A percentile compares a stretch with the other conserved stretches of the same genome.
Conservation (phyloP, 2,113 vertebrate species). For the Corythornis cristatus region DNA sequence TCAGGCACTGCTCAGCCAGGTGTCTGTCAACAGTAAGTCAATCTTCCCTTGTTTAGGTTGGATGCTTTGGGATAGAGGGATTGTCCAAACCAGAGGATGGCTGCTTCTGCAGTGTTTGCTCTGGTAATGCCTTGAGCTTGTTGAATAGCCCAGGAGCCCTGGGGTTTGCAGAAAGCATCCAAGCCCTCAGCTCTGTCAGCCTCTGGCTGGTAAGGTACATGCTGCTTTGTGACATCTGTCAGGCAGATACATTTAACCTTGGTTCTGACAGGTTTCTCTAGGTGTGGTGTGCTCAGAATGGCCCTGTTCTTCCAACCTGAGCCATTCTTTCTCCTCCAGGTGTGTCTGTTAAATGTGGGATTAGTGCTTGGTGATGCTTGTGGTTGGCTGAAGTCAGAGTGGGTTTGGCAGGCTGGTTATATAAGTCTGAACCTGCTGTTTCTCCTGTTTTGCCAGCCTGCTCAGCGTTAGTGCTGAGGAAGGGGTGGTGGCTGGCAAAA, state of each 20-base stretch:
- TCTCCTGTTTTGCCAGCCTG: not conserved
- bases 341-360: slow-evolving; percentile 1
- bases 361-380: slow-evolving; percentile 25
- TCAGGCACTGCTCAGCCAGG: not conserved
- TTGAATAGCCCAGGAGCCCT: not conserved
- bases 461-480: not conserved
- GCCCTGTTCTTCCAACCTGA: not conserved
- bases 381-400: slow-evolving; percentile 38
- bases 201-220: not conserved
- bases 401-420: slow-evolving; percentile 44
- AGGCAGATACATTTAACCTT: not conserved
- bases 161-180: not conserved
- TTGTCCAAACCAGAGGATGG: not conserved
- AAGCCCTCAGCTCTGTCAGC: not conserved
- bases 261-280: not conserved
- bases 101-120: not conserved
- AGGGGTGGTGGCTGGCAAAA: not conserved
- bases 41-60: not conserved
- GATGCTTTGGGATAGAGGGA: not conserved
- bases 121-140: not conserved
- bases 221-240: not conserved
- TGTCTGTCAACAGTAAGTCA: not conserved
- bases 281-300: slow-evolving; percentile 8
- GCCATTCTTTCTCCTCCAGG: not conserved
- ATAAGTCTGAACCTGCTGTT: not conserved